These are phyloP conservation scores for Dasyornis broadbenti DNA, from an alignment of 2,113 vertebrate species.

Conservation along the genomic window DNA sequence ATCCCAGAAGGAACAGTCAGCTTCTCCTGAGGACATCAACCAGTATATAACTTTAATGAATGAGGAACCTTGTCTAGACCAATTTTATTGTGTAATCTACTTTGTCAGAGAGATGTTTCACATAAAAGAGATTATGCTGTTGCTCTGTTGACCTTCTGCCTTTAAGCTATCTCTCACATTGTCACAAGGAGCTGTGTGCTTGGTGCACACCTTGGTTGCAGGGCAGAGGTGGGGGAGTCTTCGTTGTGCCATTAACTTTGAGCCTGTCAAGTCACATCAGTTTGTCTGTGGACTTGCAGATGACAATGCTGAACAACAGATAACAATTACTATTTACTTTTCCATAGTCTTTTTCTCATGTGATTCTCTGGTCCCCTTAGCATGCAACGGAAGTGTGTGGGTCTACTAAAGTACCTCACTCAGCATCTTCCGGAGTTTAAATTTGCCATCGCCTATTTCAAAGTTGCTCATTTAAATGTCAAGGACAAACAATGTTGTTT, in stretches of 20 bases:
- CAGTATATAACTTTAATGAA: neutral
- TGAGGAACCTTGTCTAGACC: neutral
- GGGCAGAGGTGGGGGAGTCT: neutral
- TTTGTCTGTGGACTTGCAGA: neutral
- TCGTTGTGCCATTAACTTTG: neutral
- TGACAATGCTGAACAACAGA: neutral
- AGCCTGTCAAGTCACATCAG: neutral
- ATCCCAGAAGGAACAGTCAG: neutral
- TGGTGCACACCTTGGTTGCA: neutral
- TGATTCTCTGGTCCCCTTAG: neutral
- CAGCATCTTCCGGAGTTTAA: neutral
- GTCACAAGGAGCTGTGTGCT: neutral
- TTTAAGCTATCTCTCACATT: neutral
- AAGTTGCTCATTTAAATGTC: neutral
- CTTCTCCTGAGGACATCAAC: neutral
- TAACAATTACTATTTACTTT: neutral
- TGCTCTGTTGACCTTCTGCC: neutral
- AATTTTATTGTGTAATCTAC: neutral
- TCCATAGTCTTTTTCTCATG: neutral
- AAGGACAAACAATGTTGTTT: neutral
- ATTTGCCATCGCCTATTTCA: neutral
- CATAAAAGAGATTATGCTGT: neutral
- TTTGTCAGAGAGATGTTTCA: neutral
- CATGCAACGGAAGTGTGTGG: neutral
- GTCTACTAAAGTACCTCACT: neutral